Base-by-base conservation (phyloP, 2,797 vertebrate species). In the Rhinogobio ventralis region DNA sequence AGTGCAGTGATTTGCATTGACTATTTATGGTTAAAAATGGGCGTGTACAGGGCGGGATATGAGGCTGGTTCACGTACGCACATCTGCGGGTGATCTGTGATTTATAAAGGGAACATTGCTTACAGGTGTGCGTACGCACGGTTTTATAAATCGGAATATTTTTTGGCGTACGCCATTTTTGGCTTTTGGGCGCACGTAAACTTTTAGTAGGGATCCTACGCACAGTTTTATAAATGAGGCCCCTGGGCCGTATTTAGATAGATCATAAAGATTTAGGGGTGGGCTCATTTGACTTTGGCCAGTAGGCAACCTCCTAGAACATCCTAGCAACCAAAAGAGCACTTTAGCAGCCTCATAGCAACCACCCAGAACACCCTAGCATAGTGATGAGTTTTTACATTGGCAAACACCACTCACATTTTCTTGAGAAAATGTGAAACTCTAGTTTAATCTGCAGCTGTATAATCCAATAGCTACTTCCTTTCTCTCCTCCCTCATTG, bases 401-500 rank as follows among this genome's bases (percentile, higher is more conserved):
- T n/a, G 7, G 23, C n/a, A 28, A 49, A 57, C 53, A 49, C 25
- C 39, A 62, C 81, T 33, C n/a, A 25, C 51, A 55, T 60, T 78
- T 45, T 46, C 28, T 82, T 69, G 19, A 14, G 23, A 57, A 30
- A 72, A 46, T 33, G n/a, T 46, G 55, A 46, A 23, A 39, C 14
- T 74, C 30, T 66, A 7, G 28, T 82, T 49, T 74, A 66, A 36
- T 64, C 45, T 36, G 42, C 81, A 62, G 49, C 36, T 51, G 8
- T 51, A 64, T 62, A 74, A 74, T 66, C 81, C 14, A 36, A 74
- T 74, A 82, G 5, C 14, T 9, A 2, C 62, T 83, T 13, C 36
- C 39, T 66, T 55, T 76, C 45, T 25, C 64, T 71, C 23, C 53
- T 84, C 19, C 82, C 28, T 60, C n/a, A 76, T 25, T 84, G 71